A percentile compares a stretch with the other conserved stretches of the same genome.
Conservation (phyloP, 2,888 invertebrate genomes). For the Meteorus cinctellus region DNA sequence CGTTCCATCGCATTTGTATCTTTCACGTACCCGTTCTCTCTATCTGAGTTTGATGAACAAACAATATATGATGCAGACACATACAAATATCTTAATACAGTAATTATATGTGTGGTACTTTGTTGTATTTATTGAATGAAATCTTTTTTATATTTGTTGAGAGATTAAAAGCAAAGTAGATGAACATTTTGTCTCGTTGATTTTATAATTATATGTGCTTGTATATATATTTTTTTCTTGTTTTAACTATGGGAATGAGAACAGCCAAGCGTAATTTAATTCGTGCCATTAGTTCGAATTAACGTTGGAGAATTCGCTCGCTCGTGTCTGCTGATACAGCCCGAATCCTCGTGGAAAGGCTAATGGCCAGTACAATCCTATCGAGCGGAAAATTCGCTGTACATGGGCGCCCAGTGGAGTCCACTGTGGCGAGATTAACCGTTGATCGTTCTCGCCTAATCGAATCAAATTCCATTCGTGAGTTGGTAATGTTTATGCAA, state of each 20-base stretch:
- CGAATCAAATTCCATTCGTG: conserved; percentile 40
- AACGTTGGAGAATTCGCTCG: conserved; percentile 26
- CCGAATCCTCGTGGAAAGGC: conserved; percentile 41
- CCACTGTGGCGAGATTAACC: conserved; percentile 31
- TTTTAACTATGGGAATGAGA: background rate
- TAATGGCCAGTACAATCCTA: conserved; percentile 45
- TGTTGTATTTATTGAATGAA: too few species aligned
- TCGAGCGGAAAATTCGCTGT: conserved; percentile 45
- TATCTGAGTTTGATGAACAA: conserved; percentile 24
- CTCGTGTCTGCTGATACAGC: conserved; percentile 43
- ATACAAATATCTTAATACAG: too few species aligned
- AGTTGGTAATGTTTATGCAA: conserved; percentile 26
- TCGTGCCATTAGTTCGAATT: conserved; percentile 59
- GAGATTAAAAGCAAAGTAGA: background rate
- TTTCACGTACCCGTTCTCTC: background rate
- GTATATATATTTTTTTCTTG: background rate
- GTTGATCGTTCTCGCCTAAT: conserved; percentile 44
- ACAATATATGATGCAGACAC: too few species aligned
- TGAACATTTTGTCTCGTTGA: background rate
- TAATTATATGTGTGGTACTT: too few species aligned
- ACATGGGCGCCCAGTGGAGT: conserved; percentile 29
- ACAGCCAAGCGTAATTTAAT: conserved; percentile 61
- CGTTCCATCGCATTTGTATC: conserved; percentile 2
- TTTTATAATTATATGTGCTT: background rate
- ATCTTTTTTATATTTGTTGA: background rate